Evolutionary conservation across 2,113 vertebrate genomes (phyloP), one percentile per base, ranked within the genome.

Genomic region (Bujurquina vittata): DNA sequence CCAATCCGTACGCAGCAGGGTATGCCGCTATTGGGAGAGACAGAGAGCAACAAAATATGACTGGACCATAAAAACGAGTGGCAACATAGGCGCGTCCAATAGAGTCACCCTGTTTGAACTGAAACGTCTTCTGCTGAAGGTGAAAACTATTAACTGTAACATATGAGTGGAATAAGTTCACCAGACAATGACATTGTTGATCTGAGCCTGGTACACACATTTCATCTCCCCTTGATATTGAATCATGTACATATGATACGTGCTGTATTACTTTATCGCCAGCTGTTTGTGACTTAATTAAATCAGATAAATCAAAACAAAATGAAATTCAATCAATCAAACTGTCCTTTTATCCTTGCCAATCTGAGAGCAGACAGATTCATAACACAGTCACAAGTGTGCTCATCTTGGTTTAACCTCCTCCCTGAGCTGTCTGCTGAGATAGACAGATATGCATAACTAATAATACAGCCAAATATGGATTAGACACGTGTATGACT

Each of bases 1-100:
- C 96, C 94, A 98, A 95, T 93, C 97, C 97, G 72, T 97, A 98
- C 67, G 97, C 97, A 22, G 97, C 95, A 4, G 97, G 97, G 84
- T 98, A 98, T 35, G 97, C 96, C 33, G 97, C 97, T 97, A 95
- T 87, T 94, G 93, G 78, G 75, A 75, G 79, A 89, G 83, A 79
- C 75, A 89, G 77, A 89, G 75, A 56, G 74, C 63, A 77, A 89
- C 84, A 89, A 83, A 84, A 67, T 84, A 56, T 88, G 77, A 93
- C 90, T 93, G 92, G 87, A 14, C 80, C 46, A 89, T 79, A 87
- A 91, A 91, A 94, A 94, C 89, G 94, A 89, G 93, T 93, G 92
- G 90, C 92, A 94, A 93, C 94, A 93, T 84, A 10, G 56, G 23
- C 63, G 61, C 4, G 33, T 52, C 93, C 92, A 94, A 92, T 89